Conservation (phyloP, 1,140 invertebrate species). For the Phthorimaea operculella region DNA sequence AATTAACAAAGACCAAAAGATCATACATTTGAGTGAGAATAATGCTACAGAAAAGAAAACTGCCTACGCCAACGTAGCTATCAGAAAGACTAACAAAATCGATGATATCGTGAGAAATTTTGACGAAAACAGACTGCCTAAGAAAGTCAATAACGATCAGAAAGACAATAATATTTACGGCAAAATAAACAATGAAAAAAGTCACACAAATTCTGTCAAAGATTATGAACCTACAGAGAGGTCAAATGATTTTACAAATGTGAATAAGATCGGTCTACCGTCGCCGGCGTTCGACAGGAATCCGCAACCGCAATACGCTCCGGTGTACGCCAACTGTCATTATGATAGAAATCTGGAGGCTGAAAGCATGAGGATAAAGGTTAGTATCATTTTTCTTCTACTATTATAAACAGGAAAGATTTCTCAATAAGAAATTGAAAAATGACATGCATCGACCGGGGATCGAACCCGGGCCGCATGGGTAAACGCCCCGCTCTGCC, state of each 20-base stretch:
- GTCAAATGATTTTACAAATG: slow-evolving; percentile 25
- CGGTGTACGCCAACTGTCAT: slow-evolving; percentile 43
- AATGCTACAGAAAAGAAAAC: slow-evolving; percentile 53
- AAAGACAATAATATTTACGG: slow-evolving; percentile 45
- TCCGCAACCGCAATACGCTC: slow-evolving; percentile 53
- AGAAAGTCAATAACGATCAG: slow-evolving; percentile 51
- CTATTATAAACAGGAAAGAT: too few species aligned
- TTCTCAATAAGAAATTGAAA: too few species aligned
- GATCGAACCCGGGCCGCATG: too few species aligned
- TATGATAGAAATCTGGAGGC: slow-evolving; percentile 49
- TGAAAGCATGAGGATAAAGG: slow-evolving; percentile 46
- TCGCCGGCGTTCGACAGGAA: slow-evolving; percentile 48
- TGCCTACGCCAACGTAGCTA: slow-evolving; percentile 56
- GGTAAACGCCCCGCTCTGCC: too few species aligned
- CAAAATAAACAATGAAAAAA: slow-evolving; percentile 40
- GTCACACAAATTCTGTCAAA: slow-evolving; percentile 13
- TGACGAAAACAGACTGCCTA: slow-evolving; percentile 40
- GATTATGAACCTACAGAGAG: slow-evolving; percentile 25
- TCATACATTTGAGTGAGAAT: slow-evolving; percentile 52
- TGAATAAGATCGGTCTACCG: slow-evolving; percentile 21
- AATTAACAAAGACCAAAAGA: slow-evolving; percentile 36
- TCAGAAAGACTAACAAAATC: slow-evolving; percentile 55
- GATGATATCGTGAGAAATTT: slow-evolving; percentile 60
- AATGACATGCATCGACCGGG: too few species aligned
- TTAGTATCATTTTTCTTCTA: slow-evolving; percentile 30